phyloP scores from a whole-genome alignment of 2,113 vertebrate species.

The Sclerurus mexicanus region DNA sequence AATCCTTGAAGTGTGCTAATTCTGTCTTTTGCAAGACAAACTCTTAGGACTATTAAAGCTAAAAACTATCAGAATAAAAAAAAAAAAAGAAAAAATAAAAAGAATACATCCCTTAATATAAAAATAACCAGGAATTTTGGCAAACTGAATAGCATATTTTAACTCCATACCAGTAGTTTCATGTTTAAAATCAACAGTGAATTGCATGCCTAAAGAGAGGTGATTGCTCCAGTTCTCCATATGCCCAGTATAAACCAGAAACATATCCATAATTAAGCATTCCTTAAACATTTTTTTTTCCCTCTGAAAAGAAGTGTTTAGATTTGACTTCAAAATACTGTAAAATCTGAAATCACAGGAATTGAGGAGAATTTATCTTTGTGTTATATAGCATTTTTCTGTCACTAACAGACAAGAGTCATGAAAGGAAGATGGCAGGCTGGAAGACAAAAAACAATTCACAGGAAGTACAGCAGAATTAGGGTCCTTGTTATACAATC shows the following conservation, averaged over 20 bases:
- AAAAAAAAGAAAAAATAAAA: not conserved
- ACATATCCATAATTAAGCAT: not conserved
- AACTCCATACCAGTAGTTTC: not conserved
- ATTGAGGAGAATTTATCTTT: not conserved
- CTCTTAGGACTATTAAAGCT: not conserved
- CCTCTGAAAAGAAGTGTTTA: not conserved
- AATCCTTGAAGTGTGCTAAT: slow-evolving; percentile 43
- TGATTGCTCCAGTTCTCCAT: not conserved
- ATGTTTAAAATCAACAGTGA: not conserved
- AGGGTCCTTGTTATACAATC: not conserved
- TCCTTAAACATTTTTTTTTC: not conserved
- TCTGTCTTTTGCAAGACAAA: slow-evolving; percentile 17
- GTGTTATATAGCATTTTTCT: not conserved
- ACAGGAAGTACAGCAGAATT: not conserved
- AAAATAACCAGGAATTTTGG: not conserved
- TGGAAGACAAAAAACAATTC: not conserved
- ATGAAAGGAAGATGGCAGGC: not conserved
- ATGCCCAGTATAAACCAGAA: not conserved
- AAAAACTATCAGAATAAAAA: not conserved
- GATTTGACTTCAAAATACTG: not conserved
- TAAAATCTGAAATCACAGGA: not conserved
- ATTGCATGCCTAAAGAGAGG: not conserved
- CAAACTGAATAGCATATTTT: not conserved
- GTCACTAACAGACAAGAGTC: not conserved
- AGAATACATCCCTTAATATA: not conserved